phyloP scores from a whole-genome alignment of 2,113 vertebrate genomes.

The Myrmecophaga tridactyla region DNA sequence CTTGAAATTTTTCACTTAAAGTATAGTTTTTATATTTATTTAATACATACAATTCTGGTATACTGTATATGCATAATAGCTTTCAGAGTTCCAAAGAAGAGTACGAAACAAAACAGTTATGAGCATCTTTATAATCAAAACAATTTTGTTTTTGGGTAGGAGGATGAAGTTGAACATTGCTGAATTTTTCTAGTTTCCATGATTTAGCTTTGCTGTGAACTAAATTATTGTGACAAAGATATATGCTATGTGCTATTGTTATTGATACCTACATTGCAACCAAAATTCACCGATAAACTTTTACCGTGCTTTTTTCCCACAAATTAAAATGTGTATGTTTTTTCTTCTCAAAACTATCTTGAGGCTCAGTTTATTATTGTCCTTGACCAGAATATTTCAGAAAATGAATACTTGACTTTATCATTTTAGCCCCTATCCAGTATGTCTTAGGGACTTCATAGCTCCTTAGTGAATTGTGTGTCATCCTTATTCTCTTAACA shows the following conservation, averaged over 20 bases:
- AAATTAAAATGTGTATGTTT: not conserved
- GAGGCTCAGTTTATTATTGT: not conserved
- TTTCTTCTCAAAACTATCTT: not conserved
- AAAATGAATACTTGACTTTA: not conserved
- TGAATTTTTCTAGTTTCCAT: not conserved
- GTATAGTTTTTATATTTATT: not conserved
- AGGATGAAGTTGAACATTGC: not conserved
- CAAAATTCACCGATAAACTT: not conserved
- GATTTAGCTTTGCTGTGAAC: not conserved
- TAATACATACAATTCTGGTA: not conserved
- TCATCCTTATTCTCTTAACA: not conserved
- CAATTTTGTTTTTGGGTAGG: not conserved
- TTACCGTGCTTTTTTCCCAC: not conserved
- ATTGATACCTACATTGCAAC: not conserved
- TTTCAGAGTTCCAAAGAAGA: not conserved
- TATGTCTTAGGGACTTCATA: not conserved
- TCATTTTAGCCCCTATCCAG: not conserved
- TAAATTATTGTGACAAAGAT: not conserved
- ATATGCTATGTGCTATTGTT: not conserved
- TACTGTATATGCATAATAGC: not conserved
- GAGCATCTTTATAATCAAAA: not conserved
- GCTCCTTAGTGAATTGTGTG: not conserved
- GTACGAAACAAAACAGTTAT: not conserved
- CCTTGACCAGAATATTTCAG: not conserved
- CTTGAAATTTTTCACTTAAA: not conserved